These are phyloP conservation scores for Pantherophis alleghaniensis DNA, from an alignment of 2,797 vertebrate species.

Conservation along the genomic window DNA sequence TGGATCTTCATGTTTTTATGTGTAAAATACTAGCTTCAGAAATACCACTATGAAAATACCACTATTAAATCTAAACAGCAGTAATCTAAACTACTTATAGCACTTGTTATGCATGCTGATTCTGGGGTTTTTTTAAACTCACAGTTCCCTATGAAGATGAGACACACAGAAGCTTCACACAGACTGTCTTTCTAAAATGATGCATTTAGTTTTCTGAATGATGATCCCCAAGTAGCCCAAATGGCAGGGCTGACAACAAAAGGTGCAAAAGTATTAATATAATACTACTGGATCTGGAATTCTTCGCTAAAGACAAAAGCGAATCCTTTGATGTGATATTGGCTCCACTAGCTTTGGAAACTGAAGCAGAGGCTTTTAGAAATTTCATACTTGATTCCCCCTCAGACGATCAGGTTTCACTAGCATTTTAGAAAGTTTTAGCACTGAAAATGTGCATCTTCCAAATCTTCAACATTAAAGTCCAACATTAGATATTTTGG, in stretches of 20 bases:
- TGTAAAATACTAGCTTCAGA: constrained; percentile 62
- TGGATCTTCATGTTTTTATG: constrained; percentile 50
- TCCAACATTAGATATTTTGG: neutral
- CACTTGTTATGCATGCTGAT: neutral
- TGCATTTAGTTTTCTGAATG: neutral
- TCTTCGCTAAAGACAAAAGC: neutral
- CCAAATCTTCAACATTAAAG: neutral
- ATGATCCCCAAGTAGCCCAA: neutral
- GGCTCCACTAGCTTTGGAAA: neutral
- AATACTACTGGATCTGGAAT: neutral
- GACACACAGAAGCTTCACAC: neutral
- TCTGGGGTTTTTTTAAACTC: constrained; percentile 35
- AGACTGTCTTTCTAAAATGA: neutral
- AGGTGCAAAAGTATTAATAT: neutral
- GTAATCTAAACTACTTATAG: constrained; percentile 32
- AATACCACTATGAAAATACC: constrained; percentile 54
- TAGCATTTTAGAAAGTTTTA: neutral
- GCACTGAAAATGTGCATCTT: neutral
- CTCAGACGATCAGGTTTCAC: neutral
- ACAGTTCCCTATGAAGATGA: neutral
- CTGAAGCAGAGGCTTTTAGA: neutral
- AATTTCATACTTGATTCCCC: neutral
- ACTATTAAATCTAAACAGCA: constrained; percentile 20
- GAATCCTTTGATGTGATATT: neutral
- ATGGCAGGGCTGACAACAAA: neutral